phyloP scores from a whole-genome alignment of 1,140 invertebrate species.

The Cecropterus lyciades region DNA sequence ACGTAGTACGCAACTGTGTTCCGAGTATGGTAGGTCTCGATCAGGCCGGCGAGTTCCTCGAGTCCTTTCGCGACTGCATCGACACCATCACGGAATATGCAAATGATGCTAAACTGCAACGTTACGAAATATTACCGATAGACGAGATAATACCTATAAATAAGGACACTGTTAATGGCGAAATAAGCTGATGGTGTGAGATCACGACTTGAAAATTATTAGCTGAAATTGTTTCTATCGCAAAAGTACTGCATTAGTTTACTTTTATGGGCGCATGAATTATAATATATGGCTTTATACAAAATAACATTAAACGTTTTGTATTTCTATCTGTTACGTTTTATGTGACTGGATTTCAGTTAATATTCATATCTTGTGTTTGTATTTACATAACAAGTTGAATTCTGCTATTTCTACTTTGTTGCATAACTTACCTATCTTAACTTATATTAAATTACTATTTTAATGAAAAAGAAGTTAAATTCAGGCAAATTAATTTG shows the following conservation, averaged over 20 bases:
- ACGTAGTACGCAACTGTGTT: constrained; percentile 11
- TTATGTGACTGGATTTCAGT: constrained; percentile 10
- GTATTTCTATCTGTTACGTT: background rate
- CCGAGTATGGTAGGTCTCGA: constrained; percentile 28
- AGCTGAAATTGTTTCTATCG: constrained; percentile 62
- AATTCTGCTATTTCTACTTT: background rate
- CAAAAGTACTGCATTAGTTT: constrained; percentile 58
- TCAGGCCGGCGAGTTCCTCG: constrained; percentile 19
- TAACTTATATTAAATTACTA: background rate
- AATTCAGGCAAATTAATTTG: too few relatives aligned
- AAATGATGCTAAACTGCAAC: constrained; percentile 72
- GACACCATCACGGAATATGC: constrained; percentile 77
- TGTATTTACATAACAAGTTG: constrained; percentile 1
- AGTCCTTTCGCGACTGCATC: constrained; percentile 29
- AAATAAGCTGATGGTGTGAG: constrained; percentile 78
- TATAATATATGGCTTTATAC: constrained; percentile 19
- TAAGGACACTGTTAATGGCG: constrained; percentile 77
- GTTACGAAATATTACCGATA: constrained; percentile 75
- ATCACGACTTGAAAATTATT: constrained; percentile 77
- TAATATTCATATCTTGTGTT: constrained; percentile 7
- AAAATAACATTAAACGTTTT: constrained; percentile 17
- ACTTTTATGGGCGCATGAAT: constrained; percentile 49
- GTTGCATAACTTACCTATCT: background rate
- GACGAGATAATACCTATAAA: constrained; percentile 79
- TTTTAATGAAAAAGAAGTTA: too few relatives aligned